Percentiles rank a stretch among this genome's conserved stretches.
phyloP scores from a whole-genome alignment of 2,797 vertebrate genomes.

The Lepus townsendii region DNA sequence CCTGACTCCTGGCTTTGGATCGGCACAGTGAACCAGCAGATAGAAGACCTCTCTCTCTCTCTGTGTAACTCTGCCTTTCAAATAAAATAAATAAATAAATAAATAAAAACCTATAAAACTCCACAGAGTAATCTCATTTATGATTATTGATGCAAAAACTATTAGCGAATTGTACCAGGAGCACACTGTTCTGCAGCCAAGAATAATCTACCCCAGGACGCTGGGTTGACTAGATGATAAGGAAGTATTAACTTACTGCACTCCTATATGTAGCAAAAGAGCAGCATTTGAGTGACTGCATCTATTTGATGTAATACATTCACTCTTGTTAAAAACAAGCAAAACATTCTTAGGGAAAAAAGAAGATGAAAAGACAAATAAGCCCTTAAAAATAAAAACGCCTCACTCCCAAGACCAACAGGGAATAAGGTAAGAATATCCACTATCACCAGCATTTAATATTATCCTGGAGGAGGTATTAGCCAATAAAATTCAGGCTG shows the following conservation, averaged over 20 bases:
- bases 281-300: neutral
- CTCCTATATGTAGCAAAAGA: neutral
- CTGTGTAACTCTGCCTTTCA: too few species aligned
- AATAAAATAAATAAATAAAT: too few species aligned
- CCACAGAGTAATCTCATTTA: neutral
- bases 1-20: too few species aligned
- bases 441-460: neutral
- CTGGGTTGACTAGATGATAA: neutral
- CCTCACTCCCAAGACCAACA: neutral
- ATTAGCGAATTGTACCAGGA: neutral
- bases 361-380: neutral
- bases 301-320: neutral
- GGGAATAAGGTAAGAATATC: neutral
- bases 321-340: neutral
- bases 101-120: too few species aligned
- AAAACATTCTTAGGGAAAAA: conserved; percentile 17
- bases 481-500: neutral
- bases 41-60: too few species aligned
- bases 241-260: neutral
- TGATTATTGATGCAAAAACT: neutral
- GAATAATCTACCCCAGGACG: neutral
- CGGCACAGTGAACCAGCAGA: too few species aligned
- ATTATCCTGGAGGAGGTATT: neutral
- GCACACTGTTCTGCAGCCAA: neutral
- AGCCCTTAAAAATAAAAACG: too few species aligned